Evolutionary conservation across 1,140 invertebrate species (phyloP), one percentile per base, ranked within the genome.

Genomic region (Drosophila funebris): DNA sequence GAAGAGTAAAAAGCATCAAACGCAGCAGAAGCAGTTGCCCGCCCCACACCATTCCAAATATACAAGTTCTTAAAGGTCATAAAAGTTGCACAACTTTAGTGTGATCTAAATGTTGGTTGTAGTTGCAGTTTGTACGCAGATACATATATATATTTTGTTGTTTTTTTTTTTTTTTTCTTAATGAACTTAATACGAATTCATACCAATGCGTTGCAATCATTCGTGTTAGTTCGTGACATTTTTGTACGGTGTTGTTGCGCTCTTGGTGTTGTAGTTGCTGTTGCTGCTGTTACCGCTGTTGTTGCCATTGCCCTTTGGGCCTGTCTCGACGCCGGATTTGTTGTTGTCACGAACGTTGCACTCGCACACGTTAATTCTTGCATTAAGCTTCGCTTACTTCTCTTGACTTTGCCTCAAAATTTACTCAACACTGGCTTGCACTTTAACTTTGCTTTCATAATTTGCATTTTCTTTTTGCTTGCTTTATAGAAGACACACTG

Each of bases 111-210:
- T 68, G 54, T 52, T 53, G 37, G 46, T 61, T 60, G 41, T 27
- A 37, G 22, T 46, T 69, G 31, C 33, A 48, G 37, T 50, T 78
- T 61, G 36, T 37, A 69, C 69, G 74, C 44, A 70, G 43, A 74
- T 62, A 67, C 61, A 71, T 77, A 74, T 69, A 36, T 73, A 48
- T 69, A 64, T 57, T 63, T 54, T 66, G 74, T 69, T 53, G 69
- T 68, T 57, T 63, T 54, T 69, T 78, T 69, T 64, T 62, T 56
- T 61, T 60, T 84, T 63, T 67, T 74, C 37, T 72, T 70, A 66
- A 67, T 84, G 84, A 91, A 91, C 90, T 90, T 88, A 91, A 91
- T 91, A 88, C 90, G 80, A 91, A 91, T 88, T 91, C 90, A 91
- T 91, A 91, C 90, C 90, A 91, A 91, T 91, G 81, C 79, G 73